Conservation (phyloP, 2,113 vertebrate species). For the Neogale vison region DNA sequence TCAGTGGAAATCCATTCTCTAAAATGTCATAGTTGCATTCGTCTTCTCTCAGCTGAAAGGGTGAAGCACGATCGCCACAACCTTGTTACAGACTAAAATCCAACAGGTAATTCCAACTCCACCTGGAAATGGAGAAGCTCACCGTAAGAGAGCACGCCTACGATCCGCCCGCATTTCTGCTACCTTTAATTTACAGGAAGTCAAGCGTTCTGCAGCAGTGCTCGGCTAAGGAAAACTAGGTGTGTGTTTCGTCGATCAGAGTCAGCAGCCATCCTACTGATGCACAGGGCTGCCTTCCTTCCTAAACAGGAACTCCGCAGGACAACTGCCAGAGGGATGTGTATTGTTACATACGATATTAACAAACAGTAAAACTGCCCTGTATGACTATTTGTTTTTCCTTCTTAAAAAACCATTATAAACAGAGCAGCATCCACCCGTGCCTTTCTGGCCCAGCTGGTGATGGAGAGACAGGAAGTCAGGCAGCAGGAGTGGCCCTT, state of each 20-base stretch:
- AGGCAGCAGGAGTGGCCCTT: not conserved
- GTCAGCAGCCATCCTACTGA: not conserved
- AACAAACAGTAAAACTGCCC: not conserved
- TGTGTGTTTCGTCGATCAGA: accelerated
- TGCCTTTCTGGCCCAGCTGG: not conserved
- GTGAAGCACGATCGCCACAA: conserved; percentile 92
- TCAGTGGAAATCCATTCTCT: not conserved
- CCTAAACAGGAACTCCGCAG: not conserved
- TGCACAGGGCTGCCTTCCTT: not conserved
- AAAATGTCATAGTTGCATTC: not conserved
- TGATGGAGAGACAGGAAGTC: not conserved
- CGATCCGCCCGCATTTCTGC: not conserved
- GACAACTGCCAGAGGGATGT: not conserved
- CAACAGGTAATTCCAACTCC: conserved; percentile 98
- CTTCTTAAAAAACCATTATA: not conserved
- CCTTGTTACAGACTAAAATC: conserved; percentile 99
- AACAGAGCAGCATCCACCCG: not conserved
- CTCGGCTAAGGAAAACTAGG: not conserved
- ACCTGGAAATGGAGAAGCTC: conserved; percentile 85
- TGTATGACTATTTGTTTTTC: not conserved
- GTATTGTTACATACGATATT: accelerated
- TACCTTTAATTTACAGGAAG: not conserved
- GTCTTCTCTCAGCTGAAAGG: conserved; percentile 89
- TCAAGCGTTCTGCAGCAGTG: not conserved
- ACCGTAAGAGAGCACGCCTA: accelerated